Conservation (phyloP, 2,797 vertebrate species). For the Crypturellus tataupa region DNA sequence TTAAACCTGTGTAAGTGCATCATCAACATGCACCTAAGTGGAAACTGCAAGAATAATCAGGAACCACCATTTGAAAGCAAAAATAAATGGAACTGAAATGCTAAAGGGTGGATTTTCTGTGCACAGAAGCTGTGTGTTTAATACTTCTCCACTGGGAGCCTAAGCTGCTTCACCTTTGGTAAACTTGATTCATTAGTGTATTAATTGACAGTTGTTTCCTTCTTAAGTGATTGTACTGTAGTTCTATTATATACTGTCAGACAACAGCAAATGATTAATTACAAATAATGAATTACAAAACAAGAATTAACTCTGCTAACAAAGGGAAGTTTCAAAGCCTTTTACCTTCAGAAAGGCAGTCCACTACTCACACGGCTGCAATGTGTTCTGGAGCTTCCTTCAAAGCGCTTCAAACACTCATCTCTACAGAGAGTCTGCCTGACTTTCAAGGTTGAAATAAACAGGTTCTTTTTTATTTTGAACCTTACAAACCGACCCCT, state of each 20-base stretch:
- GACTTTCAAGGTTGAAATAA: not conserved
- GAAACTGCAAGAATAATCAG: not conserved
- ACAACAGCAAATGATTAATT: conserved; percentile 76
- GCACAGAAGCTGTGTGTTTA: not conserved
- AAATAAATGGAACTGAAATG: not conserved
- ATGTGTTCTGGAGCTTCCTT: not conserved
- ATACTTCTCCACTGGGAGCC: not conserved
- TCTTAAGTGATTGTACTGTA: conserved; percentile 71
- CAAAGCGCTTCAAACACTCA: not conserved
- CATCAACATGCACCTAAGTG: accelerated
- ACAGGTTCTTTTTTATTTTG: conserved; percentile 8
- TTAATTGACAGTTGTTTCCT: conserved; percentile 78
- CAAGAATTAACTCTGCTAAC: conserved; percentile 57
- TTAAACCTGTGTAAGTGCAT: not conserved
- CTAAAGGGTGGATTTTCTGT: not conserved
- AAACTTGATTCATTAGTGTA: conserved; percentile 76
- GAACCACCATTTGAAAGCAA: not conserved
- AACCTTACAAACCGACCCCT: not conserved
- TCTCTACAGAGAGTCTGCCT: not conserved
- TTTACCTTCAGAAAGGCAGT: not conserved
- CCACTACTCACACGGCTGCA: accelerated
- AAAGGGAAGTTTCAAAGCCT: conserved; percentile 16
- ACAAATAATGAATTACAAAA: conserved; percentile 48
- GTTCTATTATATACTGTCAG: conserved; percentile 73
- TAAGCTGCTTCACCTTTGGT: conserved; percentile 40